Percentiles rank a stretch among this genome's conserved stretches.
phyloP scores from a whole-genome alignment of 2,113 vertebrate genomes.

The Collichthys lucidus region DNA sequence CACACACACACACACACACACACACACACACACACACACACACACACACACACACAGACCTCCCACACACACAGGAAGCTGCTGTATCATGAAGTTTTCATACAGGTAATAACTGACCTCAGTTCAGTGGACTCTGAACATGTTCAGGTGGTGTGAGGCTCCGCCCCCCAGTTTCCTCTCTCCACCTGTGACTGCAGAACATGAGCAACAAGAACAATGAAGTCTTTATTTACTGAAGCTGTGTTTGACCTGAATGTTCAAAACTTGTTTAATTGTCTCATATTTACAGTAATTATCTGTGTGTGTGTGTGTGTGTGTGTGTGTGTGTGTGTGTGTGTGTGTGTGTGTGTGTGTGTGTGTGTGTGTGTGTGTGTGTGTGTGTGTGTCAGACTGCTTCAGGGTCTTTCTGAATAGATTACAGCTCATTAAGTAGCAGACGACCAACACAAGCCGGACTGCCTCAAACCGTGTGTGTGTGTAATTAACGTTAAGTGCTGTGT shows the following conservation, averaged over 20 bases:
- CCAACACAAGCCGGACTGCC: not conserved
- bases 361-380: not conserved
- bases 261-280: no score
- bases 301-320: constrained; percentile 1
- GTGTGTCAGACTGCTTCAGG: not conserved
- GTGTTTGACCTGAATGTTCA: no score
- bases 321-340: not conserved
- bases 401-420: constrained; percentile 23
- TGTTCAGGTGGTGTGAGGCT: not conserved
- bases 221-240: not conserved
- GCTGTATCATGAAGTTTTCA: not conserved
- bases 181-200: no score
- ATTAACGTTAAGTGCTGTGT: not conserved
- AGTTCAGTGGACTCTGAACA: no score
- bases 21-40: constrained; percentile 23
- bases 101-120: no score
- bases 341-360: not conserved
- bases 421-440: constrained; percentile 13
- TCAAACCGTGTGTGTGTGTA: not conserved
- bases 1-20: constrained; percentile 21
- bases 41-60: constrained; percentile 21
- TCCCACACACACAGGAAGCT: not conserved
- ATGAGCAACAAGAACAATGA: no score
- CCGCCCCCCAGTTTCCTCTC: no score
- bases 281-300: not conserved